These are phyloP conservation scores for Hylaea fasciaria DNA, from an alignment of 2,888 invertebrate genomes.

Conservation along the genomic window DNA sequence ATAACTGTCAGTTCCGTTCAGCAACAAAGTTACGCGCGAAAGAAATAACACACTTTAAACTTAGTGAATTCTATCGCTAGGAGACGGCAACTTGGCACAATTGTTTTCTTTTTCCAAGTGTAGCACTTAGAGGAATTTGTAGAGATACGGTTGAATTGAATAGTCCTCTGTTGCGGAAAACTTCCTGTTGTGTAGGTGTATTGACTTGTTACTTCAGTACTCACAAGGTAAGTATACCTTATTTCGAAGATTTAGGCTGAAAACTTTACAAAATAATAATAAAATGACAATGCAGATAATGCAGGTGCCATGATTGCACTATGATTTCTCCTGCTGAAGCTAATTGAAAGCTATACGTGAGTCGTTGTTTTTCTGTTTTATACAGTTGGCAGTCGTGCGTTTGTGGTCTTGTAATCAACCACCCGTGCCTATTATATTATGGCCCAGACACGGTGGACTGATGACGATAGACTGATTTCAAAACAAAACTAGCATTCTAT, in stretches of 20 bases:
- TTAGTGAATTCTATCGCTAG: slow-evolving; percentile 77
- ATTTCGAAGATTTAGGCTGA: not conserved
- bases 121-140: slow-evolving; percentile 66
- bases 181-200: slow-evolving; percentile 12
- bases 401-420: no score
- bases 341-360: no score
- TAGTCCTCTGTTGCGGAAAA: slow-evolving; percentile 25
- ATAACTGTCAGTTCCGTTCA: slow-evolving; percentile 65
- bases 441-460: no score
- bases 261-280: no score
- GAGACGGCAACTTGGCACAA: slow-evolving; percentile 72
- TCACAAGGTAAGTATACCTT: not conserved
- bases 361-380: no score
- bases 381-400: no score
- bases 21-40: slow-evolving; percentile 69
- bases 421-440: no score
- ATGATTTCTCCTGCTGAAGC: no score
- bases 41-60: slow-evolving; percentile 81
- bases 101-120: slow-evolving; percentile 76
- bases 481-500: no score
- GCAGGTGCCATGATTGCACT: no score
- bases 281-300: no score
- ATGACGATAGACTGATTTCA: no score
- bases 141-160: slow-evolving; percentile 49
- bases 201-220: slow-evolving; percentile 8